Evolutionary conservation across 2,113 vertebrate species (phyloP), one percentile per base, ranked within the genome.

Genomic region (Boleophthalmus pectinirostris): DNA sequence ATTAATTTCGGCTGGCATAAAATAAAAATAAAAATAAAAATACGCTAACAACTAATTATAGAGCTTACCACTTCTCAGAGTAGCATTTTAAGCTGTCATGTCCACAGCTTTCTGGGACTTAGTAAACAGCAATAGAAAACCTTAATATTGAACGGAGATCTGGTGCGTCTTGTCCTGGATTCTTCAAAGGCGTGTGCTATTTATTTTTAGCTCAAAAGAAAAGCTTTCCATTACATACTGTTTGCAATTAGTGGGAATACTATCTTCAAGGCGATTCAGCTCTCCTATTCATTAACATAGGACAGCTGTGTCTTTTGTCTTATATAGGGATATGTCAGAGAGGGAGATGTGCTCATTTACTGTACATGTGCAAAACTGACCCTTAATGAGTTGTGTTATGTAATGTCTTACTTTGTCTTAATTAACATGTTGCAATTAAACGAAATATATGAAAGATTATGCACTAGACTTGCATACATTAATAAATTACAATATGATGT

Each of bases 161-260:
- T 72, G 73, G 74, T 73, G 51, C 71, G 65, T 58, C 46, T 73
- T 81, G 82, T 82, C 83, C 79, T 84, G 79, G 79, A 82, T 89
- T 85, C 82, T 89, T 88, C 85, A 87, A 87, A 89, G 84, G 60
- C 38, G 61, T 46, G 76, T 69, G 70, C 83, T 75, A 70, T 80
- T 88, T 83, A 81, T 88, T 84, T 83, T 75, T 47, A 70, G 56
- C 43, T 53, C 61, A 16, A 49, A 15, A 66, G 20, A 46, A 65
- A 65, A 18, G 20, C 75, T 68, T 70, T 78, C 70, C 74, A 74
- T 79, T 60, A 72, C 74, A 72, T 66, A 68, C 68, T 38, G 69
- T 10, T 66, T 83, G 85, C 72, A 78, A 54, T 88, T 88, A 81
- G 66, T 70, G 69, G 75, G 67, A 57, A 79, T 61, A 74, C 75